phyloP scores from a whole-genome alignment of 2,113 vertebrate species.

The Ondatra zibethicus region DNA sequence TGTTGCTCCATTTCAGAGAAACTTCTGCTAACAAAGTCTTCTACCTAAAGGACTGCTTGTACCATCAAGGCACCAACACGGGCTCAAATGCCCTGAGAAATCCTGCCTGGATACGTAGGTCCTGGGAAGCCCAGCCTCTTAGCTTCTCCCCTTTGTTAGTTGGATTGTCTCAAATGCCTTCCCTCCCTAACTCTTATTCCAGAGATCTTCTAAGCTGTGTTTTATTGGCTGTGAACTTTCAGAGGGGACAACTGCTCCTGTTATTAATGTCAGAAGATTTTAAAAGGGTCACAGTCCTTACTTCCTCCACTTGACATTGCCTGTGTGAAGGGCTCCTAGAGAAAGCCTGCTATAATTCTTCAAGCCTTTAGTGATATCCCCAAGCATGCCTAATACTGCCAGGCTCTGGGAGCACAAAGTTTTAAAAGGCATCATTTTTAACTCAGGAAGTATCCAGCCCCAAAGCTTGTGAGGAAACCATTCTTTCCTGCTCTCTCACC shows the following conservation, averaged over 20 bases:
- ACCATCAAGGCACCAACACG: background rate
- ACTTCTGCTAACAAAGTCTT: background rate
- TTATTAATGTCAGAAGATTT: constrained; percentile 2
- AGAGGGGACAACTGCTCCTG: background rate
- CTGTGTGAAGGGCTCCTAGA: background rate
- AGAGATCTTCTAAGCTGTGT: background rate
- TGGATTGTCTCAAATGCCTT: background rate
- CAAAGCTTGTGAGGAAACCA: fast-evolving
- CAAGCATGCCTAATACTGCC: background rate
- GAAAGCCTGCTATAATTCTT: background rate
- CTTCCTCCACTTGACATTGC: background rate
- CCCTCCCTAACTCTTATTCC: background rate
- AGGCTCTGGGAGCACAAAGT: fast-evolving
- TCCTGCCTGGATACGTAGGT: background rate
- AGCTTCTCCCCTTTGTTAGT: background rate
- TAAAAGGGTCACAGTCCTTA: background rate
- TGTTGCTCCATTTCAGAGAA: background rate
- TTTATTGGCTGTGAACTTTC: constrained; percentile 10
- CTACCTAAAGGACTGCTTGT: background rate
- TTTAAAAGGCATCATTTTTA: background rate
- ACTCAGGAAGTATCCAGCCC: background rate
- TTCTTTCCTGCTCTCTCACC: background rate
- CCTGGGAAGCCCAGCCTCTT: background rate
- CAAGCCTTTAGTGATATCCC: background rate
- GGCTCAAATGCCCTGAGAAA: background rate